Evolutionary conservation across 2,113 vertebrate genomes (phyloP), one percentile per base, ranked within the genome.

Genomic region (Tenebrosternarchus preto): DNA sequence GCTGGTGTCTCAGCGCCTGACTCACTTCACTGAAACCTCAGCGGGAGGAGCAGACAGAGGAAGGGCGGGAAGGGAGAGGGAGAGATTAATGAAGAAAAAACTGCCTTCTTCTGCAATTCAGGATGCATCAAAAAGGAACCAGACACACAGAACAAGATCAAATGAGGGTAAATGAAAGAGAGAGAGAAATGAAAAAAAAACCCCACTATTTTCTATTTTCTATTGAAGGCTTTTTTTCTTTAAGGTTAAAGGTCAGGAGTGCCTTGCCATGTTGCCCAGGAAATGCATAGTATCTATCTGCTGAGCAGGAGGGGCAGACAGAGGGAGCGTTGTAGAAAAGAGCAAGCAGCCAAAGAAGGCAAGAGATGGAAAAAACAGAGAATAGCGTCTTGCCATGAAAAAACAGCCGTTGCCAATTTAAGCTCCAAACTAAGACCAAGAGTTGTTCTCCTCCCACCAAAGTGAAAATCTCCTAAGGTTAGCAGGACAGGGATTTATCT

Each of bases 221-320:
- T 87, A 88, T 76, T 83, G 84, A 90, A 84, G 79, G 85, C 53
- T 80, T 56, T 85, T 63, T 82, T 46, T 73, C 27, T 66, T 22
- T 8, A 19, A 83, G 90, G 89, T 88, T n/a, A 85, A 25, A 81
- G 83, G 82, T 89, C 71, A 83, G 0, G 59, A 77, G 61, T 78
- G 80, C n/a, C 46, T 68, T 60, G 69, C 56, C 55, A 39, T 86
- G 83, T 87, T 80, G 68, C 73, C 63, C 83, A 85, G 87, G 86
- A 90, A 91, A 84, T 57, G 77, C 74, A 76, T 50, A 70, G 53
- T 46, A 20, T 15, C 22, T 56, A 27, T 68, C 24, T 66, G 59
- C 4, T 53, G 77, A 53, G 29, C 33, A 56, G 36, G 43, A 15
- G 43, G 11, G 46, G 70, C 29, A 43, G 46, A 73, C 56, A 31